Conservation (phyloP, 1,140 invertebrate genomes). For the Chrysomallon squamiferum region DNA sequence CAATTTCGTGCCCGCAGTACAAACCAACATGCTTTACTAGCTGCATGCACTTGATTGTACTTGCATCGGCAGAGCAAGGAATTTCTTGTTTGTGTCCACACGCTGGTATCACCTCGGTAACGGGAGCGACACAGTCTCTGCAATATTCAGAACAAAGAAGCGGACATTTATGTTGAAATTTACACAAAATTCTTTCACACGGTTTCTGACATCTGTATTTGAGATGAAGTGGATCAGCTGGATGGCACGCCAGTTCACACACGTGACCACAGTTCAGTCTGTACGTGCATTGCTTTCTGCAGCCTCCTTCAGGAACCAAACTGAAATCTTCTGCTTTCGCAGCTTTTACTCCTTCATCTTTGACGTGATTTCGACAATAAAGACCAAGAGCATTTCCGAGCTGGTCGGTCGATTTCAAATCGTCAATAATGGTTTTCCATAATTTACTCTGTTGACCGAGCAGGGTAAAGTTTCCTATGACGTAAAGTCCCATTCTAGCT, state of each 20-base stretch:
- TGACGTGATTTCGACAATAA: constrained; percentile 64
- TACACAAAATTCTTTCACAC: constrained; percentile 34
- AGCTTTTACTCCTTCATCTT: constrained; percentile 31
- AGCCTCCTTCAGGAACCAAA: constrained; percentile 62
- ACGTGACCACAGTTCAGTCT: constrained; percentile 58
- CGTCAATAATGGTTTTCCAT: constrained; percentile 60
- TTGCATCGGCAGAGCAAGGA: constrained; percentile 69
- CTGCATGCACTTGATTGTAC: constrained; percentile 56
- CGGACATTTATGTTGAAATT: constrained; percentile 77
- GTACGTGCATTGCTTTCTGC: constrained; percentile 52
- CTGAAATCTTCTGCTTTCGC: constrained; percentile 56
- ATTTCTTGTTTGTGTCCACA: constrained; percentile 70
- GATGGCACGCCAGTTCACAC: constrained; percentile 53
- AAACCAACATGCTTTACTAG: constrained; percentile 23
- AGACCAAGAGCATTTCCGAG: constrained; percentile 48
- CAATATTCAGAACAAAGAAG: constrained; percentile 68
- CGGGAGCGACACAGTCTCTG: constrained; percentile 74
- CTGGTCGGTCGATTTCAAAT: constrained; percentile 26
- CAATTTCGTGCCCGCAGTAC: constrained; percentile 54
- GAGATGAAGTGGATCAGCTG: constrained; percentile 37
- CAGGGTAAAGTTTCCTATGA: constrained; percentile 74
- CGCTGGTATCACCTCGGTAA: constrained; percentile 1
- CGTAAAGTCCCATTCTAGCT: constrained; percentile 76
- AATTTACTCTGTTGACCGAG: constrained; percentile 61
- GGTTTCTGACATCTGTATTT: constrained; percentile 41